Conservation (phyloP, 2,113 vertebrate species). For the Menidia beryllina region DNA sequence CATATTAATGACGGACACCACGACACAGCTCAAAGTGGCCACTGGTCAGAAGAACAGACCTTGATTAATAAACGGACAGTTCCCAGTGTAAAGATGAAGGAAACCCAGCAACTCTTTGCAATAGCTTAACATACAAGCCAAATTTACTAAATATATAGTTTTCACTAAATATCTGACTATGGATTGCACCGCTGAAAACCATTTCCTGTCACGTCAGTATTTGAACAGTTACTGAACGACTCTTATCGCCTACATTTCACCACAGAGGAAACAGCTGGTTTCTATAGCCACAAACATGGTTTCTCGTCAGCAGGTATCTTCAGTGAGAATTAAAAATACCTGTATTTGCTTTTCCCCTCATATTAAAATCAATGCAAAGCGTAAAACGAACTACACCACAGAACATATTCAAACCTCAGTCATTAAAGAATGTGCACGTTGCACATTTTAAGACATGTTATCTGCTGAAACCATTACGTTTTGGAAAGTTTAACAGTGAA, state of each 20-base stretch:
- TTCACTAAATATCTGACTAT: no score
- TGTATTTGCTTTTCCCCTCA: no score
- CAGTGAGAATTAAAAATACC: not conserved
- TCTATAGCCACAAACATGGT: constrained; percentile 19
- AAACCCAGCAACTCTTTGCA: not conserved
- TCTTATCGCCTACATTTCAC: not conserved
- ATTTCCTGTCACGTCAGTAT: no score
- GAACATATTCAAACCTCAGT: no score
- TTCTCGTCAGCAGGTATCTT: not conserved
- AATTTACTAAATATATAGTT: no score
- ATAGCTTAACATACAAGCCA: no score
- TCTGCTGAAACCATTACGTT: not conserved
- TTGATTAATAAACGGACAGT: constrained; percentile 6
- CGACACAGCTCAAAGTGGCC: not conserved
- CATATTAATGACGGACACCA: not conserved
- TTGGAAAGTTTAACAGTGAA: not conserved
- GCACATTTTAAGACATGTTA: not conserved
- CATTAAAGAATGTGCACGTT: not conserved
- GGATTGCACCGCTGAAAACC: no score
- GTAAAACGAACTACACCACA: no score
- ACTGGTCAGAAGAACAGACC: not conserved
- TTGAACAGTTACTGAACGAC: no score
- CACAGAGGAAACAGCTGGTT: constrained; percentile 36
- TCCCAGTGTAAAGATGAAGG: not conserved
- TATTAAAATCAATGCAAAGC: no score